A percentile compares a stretch with the other conserved stretches of the same genome.
These are phyloP conservation scores for Diarsia dahlii DNA, from an alignment of 2,888 invertebrate genomes.

Conservation along the genomic window DNA sequence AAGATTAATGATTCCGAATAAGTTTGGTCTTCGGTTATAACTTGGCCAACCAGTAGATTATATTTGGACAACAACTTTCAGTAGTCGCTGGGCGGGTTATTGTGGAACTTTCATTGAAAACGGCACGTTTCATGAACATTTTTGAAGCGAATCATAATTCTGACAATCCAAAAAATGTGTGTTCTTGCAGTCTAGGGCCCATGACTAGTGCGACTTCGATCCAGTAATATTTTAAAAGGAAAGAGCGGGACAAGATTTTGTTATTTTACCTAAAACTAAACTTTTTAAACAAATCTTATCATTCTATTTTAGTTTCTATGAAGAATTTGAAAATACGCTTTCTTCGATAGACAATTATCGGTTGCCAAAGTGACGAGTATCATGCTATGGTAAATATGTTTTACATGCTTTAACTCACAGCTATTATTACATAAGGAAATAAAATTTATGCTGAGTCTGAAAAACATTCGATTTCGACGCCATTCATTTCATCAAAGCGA, in stretches of 20 bases:
- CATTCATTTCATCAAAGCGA: conserved; percentile 1
- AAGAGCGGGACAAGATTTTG: not conserved
- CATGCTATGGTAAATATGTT: not conserved
- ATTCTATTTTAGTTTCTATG: too few species aligned
- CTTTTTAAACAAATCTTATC: too few species aligned
- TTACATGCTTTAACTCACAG: not conserved
- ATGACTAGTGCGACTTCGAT: not conserved
- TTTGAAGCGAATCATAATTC: not conserved
- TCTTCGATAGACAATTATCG: too few species aligned
- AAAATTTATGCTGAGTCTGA: not conserved
- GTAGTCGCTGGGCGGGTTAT: not conserved
- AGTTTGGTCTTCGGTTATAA: conserved; percentile 74
- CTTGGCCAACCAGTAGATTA: conserved; percentile 65
- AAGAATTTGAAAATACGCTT: too few species aligned
- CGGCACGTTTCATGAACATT: not conserved
- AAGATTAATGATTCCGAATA: conserved; percentile 82
- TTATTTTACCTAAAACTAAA: not conserved
- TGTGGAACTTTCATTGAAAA: too few species aligned
- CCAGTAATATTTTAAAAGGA: not conserved
- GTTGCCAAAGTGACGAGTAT: too few species aligned
- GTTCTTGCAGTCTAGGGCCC: not conserved
- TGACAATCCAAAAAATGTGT: not conserved
- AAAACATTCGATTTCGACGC: not conserved
- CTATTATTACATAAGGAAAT: too few species aligned
- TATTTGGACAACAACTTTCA: conserved; percentile 71